Base-by-base conservation (phyloP, 2,888 invertebrate species). In the Drosophila recens region DNA sequence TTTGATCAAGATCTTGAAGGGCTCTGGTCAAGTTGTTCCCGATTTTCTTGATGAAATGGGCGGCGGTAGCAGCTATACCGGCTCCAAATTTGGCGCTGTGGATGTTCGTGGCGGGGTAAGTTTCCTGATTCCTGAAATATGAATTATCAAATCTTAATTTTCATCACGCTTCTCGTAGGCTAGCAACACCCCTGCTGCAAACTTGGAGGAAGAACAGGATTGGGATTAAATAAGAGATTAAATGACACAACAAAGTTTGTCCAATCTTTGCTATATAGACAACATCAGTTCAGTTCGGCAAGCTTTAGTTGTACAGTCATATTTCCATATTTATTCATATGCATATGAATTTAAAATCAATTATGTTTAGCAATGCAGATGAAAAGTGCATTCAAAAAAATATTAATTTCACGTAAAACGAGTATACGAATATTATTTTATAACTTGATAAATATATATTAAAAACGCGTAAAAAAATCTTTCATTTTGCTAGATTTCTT, bases 21-120 rank as follows among this genome's bases (percentile, higher is more conserved):
- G 97, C 90, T 97, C 98, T 0, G 94, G 94, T 0, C 98, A 98
- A 91, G 90, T 94, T 0, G 94, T 98, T 6, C 98, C 98, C 0
- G 95, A 95, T 8, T 98, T 96, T 94, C 90, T 98, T 20, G 92
- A 92, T 36, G 92, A 92, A 27, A 93, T 93, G 4, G 93, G 93
- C 0, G 92, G 91, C 11, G 93, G 93, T 45, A 53, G 91, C 13
- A 54, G 71, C 36, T 76, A 52, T 59, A 23, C 62, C 1, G 15
- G 53, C 10, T 94, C 93, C 81, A 93, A 93, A 53, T 97, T 96
- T 82, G 96, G 96, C 9, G 96, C 95, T 67, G 93, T 94, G 56
- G 97, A 97, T 92, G 94, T 96, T 38, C 91, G 93, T 54, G 85
- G 79, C 9, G 67, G 77, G 36, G 71, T 87, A 34, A 82, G 76